Evolutionary conservation across 2,797 vertebrate species (phyloP).

Genomic region (Amblyraja radiata): DNA sequence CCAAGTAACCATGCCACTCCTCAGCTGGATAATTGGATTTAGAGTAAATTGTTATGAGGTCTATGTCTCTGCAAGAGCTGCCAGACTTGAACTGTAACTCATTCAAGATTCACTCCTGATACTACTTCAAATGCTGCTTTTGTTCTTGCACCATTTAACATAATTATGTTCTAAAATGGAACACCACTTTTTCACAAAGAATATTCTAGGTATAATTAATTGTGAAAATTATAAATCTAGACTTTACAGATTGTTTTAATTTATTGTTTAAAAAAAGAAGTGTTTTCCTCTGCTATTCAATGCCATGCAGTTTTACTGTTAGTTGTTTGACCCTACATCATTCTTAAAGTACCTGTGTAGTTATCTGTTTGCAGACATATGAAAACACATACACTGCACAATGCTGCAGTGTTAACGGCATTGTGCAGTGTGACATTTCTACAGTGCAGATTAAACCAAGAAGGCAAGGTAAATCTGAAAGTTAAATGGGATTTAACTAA

Average conservation of each 20-base stretch:
- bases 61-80: neutral
- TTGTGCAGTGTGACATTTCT: conserved; percentile 35
- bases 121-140: conserved; percentile 21
- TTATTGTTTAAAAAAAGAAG: neutral
- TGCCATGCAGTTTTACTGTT: neutral
- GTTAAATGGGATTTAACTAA: conserved; percentile 36
- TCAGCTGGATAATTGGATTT: conserved; percentile 17
- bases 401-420: conserved; percentile 15
- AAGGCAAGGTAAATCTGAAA: conserved; percentile 34
- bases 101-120: conserved; percentile 17
- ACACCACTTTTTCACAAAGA: neutral
- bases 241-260: neutral
- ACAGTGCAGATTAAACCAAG: conserved; percentile 9
- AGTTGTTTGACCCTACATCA: neutral
- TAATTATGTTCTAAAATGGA: neutral
- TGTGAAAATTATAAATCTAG: neutral
- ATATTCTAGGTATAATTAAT: neutral
- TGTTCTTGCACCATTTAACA: neutral
- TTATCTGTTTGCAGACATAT: conserved; percentile 22
- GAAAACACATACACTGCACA: conserved; percentile 17
- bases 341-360: conserved; percentile 14
- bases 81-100: neutral
- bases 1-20: neutral
- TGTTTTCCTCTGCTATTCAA: neutral
- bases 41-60: conserved; percentile 22